phyloP scores from a whole-genome alignment of 2,797 vertebrate genomes.

The Hybognathus amarus region DNA sequence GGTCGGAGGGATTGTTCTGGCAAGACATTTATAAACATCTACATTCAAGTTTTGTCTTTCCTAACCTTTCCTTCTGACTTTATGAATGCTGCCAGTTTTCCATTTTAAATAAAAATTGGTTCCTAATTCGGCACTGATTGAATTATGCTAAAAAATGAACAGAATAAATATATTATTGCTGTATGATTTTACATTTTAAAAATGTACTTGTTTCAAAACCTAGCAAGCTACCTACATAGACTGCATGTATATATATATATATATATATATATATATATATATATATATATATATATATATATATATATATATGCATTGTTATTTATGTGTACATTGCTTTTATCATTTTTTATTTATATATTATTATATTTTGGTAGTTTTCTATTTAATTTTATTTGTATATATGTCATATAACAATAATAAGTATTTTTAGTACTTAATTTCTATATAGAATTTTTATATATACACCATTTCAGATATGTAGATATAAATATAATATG shows the following conservation, averaged over 20 bases:
- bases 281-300: too few species aligned
- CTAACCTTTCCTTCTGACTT: background rate
- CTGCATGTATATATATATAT: background rate
- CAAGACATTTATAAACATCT: slow-evolving; percentile 1
- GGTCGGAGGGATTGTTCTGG: slow-evolving; percentile 12
- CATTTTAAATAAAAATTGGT: slow-evolving; percentile 20
- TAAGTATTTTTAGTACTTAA: background rate
- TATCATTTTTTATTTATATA: background rate
- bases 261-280: too few species aligned
- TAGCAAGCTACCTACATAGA: background rate
- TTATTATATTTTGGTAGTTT: background rate
- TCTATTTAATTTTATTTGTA: background rate
- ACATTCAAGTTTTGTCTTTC: background rate
- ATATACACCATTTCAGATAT: background rate
- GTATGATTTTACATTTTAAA: background rate
- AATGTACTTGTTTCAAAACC: background rate
- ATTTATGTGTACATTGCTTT: background rate
- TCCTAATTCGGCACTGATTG: slow-evolving; percentile 24
- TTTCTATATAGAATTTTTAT: background rate
- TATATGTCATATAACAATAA: background rate
- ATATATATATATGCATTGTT: too few species aligned
- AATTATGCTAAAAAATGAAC: slow-evolving; percentile 30
- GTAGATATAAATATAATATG: background rate
- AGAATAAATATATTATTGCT: slow-evolving; percentile 7
- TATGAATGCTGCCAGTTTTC: slow-evolving; percentile 28